A percentile compares a stretch with the other conserved stretches of the same genome.
Conservation (phyloP, 2,113 vertebrate species). For the Pionites leucogaster region DNA sequence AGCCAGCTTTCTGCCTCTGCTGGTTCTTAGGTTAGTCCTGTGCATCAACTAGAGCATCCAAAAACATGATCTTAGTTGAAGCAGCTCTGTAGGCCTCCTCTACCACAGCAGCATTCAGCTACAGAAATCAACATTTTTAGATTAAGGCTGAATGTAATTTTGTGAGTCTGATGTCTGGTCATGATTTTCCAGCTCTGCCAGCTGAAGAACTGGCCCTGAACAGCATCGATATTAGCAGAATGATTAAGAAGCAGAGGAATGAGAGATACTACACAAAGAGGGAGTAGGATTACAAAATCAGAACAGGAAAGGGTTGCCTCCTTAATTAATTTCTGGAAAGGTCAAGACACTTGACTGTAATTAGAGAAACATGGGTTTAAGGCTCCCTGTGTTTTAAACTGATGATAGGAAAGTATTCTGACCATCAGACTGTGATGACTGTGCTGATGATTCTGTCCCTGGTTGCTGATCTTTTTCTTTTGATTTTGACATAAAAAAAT, state of each 20-base stretch:
- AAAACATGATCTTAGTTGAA: slow-evolving; percentile 20
- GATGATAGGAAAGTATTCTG: neutral
- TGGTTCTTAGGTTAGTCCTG: neutral
- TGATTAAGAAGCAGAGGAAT: neutral
- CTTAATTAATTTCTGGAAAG: neutral
- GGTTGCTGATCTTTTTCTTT: neutral
- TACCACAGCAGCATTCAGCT: neutral
- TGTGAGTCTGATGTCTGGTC: neutral
- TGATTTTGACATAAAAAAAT: neutral
- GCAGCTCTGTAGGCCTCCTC: neutral
- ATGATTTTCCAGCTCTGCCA: neutral
- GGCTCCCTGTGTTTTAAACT: neutral
- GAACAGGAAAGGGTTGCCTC: neutral
- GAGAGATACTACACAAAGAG: neutral
- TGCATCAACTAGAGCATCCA: neutral
- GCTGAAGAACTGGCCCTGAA: neutral
- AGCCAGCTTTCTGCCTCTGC: slow-evolving; percentile 37
- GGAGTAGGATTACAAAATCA: neutral
- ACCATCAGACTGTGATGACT: neutral
- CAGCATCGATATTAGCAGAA: neutral
- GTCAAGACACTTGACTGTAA: neutral
- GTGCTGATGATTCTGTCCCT: neutral
- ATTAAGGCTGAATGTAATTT: neutral
- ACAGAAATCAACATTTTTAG: neutral
- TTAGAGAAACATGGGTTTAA: neutral